Base-by-base conservation (phyloP, 2,113 vertebrate genomes). In the Camelus bactrianus region DNA sequence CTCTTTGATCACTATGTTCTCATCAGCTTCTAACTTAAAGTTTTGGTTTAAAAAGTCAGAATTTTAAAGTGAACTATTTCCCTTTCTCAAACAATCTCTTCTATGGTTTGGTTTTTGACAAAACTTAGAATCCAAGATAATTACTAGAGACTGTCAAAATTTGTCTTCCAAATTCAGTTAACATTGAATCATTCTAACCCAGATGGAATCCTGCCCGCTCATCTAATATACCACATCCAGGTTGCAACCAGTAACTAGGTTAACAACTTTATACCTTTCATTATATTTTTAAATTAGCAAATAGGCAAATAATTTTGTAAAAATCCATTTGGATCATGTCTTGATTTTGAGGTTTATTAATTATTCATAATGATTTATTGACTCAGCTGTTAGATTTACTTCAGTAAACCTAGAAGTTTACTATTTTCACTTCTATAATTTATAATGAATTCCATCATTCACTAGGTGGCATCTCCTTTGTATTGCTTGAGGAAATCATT, bases 401-500 rank as follows among this genome's bases (percentile, higher is more conserved):
- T 80, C 28, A 56, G 5, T 91, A 54, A 96, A 93, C 19, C 35
- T 94, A 17, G 30, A 28, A 15, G 19, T 56, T 80, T 72, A 60
- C 17, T 9, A 16, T 79, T 94, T 92, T 72, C 15, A 69, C 62
- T 85, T 62, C 30, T n/a, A 54, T 3, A 56, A 3, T 92, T 60
- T 76, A 35, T 91, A 56, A 76, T 58, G 65, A 90, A 96, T 92
- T 67, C 56, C 12, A 16, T 81, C 46, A 46, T 94, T 46, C 22
- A 38, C 8, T 84, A 38, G 58, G 13, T 89, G 26, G 16, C 20
- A 75, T 94, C 58, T 94, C 38, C 46, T 87, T 75, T 69, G 58
- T 84, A 75, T 80, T 83, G 16, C 64, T 92, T 87, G 48, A 91
- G 35, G 24, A 96, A 86, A 91, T 69, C 56, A 52, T 62, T 86